Evolutionary conservation across 1,140 invertebrate genomes (phyloP).

Genomic region (Heliconius himera): DNA sequence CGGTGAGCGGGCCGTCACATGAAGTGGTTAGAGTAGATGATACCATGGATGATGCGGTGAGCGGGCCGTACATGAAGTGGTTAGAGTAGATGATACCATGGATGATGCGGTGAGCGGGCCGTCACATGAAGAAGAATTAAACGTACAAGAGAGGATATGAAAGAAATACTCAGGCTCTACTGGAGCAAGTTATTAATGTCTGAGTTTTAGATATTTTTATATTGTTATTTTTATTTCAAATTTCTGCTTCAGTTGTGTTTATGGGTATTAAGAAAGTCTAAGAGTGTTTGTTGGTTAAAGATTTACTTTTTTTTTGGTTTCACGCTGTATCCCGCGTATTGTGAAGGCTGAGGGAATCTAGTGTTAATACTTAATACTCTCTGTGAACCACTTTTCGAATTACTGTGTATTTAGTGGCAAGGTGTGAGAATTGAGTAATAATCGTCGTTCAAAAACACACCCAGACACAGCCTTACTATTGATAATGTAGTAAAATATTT

Average conservation of each 20-base stretch:
- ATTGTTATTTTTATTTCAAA: constrained; percentile 4
- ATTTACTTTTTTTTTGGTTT: background rate
- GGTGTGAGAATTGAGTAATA: background rate
- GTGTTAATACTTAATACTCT: background rate
- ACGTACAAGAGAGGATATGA: constrained; percentile 25
- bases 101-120: too few relatives aligned
- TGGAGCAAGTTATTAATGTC: constrained; percentile 23
- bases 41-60: too few relatives aligned
- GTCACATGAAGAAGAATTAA: too few relatives aligned
- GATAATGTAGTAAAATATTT: too few relatives aligned
- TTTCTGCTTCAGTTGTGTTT: background rate
- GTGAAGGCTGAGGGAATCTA: background rate
- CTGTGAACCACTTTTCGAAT: background rate
- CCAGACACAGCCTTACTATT: too few relatives aligned
- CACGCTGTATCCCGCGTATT: background rate
- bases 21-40: too few relatives aligned
- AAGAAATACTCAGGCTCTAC: constrained; percentile 19
- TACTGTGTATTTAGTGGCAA: background rate
- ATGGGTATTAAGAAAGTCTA: too few relatives aligned
- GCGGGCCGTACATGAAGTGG: too few relatives aligned
- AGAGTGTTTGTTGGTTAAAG: too few relatives aligned
- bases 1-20: too few relatives aligned
- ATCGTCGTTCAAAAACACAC: too few relatives aligned
- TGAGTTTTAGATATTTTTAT: constrained; percentile 23
- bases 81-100: too few relatives aligned